Percentiles rank a stretch among this genome's conserved stretches.
phyloP scores from a whole-genome alignment of 2,888 invertebrate species.

The Cremastinae sp. region DNA sequence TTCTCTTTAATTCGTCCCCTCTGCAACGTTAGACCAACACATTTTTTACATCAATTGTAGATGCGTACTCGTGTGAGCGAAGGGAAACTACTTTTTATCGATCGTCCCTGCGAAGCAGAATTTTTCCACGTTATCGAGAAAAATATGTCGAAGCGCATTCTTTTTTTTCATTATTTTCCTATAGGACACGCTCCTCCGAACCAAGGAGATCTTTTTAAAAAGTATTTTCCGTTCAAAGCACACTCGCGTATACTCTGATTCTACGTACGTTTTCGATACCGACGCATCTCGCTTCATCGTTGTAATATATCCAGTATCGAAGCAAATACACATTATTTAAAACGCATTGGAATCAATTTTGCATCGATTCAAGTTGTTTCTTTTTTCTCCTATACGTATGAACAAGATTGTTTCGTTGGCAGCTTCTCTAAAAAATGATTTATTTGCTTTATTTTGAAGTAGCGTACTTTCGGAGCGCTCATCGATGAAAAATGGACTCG shows the following conservation, averaged over 20 bases:
- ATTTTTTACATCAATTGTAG: conserved; percentile 54
- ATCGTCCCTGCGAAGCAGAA: conserved; percentile 19
- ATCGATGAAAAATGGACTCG: conserved; percentile 23
- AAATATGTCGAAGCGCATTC: too few relatives aligned
- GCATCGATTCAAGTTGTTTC: conserved; percentile 15
- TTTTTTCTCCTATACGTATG: conserved; percentile 6
- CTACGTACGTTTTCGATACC: conserved; percentile 50
- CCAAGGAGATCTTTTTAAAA: background rate
- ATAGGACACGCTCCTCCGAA: conserved; percentile 2
- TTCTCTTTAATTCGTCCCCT: conserved; percentile 38
- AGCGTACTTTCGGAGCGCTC: background rate
- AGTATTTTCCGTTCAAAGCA: too few relatives aligned
- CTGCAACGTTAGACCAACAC: conserved; percentile 61
- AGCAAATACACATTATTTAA: background rate
- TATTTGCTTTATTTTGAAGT: too few relatives aligned
- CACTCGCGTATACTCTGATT: conserved; percentile 47
- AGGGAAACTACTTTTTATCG: conserved; percentile 12
- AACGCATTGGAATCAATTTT: conserved; percentile 25
- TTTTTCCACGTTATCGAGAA: background rate
- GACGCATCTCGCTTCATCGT: background rate
- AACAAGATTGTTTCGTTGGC: too few relatives aligned
- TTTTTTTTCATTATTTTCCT: too few relatives aligned
- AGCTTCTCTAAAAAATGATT: too few relatives aligned
- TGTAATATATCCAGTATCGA: background rate
- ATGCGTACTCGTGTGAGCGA: conserved; percentile 20